Base-by-base conservation (phyloP, 2,113 vertebrate genomes). In the Bufo gargarizans region DNA sequence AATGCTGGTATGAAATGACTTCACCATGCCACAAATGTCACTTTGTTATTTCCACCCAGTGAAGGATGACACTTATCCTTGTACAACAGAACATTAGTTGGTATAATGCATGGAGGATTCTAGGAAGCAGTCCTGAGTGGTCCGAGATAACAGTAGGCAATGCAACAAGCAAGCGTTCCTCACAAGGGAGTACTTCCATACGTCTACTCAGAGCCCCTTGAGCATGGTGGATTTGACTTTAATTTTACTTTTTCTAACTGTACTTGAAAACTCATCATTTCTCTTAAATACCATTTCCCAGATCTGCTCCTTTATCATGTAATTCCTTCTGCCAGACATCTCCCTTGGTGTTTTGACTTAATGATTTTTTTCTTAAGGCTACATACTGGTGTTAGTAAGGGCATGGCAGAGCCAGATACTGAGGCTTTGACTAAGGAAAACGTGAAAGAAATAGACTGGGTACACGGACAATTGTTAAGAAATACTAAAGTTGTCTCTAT, bases 31-130 rank as follows among this genome's bases (percentile, higher is more conserved):
- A 79, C 74, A 86, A 86, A 86, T 86, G 74, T 9, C 59, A 59
- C 85, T 79, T 86, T 86, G 85, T 86, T 86, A 86, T 43, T 77
- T 63, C 43, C 58, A 61, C 33, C 84, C 55, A 77, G 56, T 77
- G 56, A 86, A 86, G 47, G 47, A 86, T 55, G 85, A 86, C 85
- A 77, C 79, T 86, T 78, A n/a, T 63, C 45, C 49, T 13, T 33
- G 58, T 59, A 86, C 85, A 86, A 86, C 53, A 56, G 85, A 69
- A 55, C 76, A 78, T 63, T 67, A 74, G 33, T 74, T 5, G 22
- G 22, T 59, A 86, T 59, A 78, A 43, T 78, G 56, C 47, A 22
- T 47, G 3, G 20, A 86, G 72, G 85, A 76, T 86, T 77, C 84
- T 86, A 47, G 85, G 72, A 78, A 86, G 76, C 8, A 9, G 14